These are phyloP conservation scores for Prosapia bicincta DNA, from an alignment of 2,888 invertebrate genomes.

Conservation along the genomic window DNA sequence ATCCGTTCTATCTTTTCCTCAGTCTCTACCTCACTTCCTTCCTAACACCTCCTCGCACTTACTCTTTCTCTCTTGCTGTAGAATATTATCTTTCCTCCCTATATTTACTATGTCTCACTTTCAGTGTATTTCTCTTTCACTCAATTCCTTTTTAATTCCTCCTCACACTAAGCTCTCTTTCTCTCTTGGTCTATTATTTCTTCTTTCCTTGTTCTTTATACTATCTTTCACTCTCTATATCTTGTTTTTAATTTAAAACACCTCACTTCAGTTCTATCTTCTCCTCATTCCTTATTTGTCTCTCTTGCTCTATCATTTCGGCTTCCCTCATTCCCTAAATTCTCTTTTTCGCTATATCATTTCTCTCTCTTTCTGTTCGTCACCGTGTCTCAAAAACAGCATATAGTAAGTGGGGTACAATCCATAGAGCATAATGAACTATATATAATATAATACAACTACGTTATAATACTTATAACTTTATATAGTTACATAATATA, in stretches of 20 bases:
- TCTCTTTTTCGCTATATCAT: not conserved
- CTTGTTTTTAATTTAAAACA: constrained; percentile 32
- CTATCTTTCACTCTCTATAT: constrained; percentile 32
- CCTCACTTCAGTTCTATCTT: constrained; percentile 3
- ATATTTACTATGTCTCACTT: constrained; percentile 5
- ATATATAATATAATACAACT: no score
- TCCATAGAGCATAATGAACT: no score
- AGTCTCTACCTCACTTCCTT: constrained; percentile 2
- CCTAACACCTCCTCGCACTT: not conserved
- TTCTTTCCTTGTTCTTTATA: constrained; percentile 25
- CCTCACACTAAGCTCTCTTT: constrained; percentile 30
- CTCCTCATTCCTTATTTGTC: not conserved
- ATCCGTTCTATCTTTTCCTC: no score
- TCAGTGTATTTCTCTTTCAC: constrained; percentile 30
- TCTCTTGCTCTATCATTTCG: not conserved
- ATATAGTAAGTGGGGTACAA: no score
- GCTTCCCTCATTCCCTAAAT: not conserved
- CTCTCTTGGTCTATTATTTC: no score
- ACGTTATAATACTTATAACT: no score
- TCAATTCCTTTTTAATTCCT: constrained; percentile 35
- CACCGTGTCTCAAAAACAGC: not conserved
- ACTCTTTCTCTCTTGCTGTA: not conserved
- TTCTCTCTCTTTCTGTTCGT: not conserved
- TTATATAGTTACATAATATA: no score
- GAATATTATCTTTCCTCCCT: not conserved